Base-by-base conservation (phyloP, 2,113 vertebrate species). In the Eptesicus fuscus region DNA sequence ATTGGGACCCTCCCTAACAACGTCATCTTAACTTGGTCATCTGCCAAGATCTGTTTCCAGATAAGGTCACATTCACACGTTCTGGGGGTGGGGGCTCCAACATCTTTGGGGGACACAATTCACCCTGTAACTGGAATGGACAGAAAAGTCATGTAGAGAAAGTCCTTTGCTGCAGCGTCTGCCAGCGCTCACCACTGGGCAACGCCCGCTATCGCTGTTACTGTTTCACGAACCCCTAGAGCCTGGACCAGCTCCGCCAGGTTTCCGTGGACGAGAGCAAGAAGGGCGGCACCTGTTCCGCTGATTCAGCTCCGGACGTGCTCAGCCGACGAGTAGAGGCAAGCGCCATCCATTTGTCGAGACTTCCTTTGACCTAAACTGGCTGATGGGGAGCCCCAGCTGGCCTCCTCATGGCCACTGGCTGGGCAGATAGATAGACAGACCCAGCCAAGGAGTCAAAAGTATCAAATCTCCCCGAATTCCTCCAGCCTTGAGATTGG, bases 161-260 rank as follows among this genome's bases (percentile, higher is more conserved):
- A 18, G 30, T 23, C 28, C 56, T 86, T 80, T 30, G 47, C 37
- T 25, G 22, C 10, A 28, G 47, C 28, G 1, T 22, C 70, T 40
- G 18, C 12, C 9, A 4, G 14, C 9, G 8, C 89, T n/a, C 17
- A 47, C 18, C 47, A 20, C 1, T 11, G 1, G 1, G 28, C 35
- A 6, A 9, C 1, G 0, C 16, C 17, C 4, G 3, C 9, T 7
- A 0, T 35, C 0, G 22, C 59, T 12, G 1, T 28, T 28, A 14
- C 30, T 56, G 53, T 25, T n/a, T n/a, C 8, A 9, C 0, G 1
- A 44, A n/a, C 23, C 1, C 3, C 1, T 5, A 87, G 83, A 32
- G 1, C 3, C 1, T 5, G 82, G 83, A 32, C 32, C 37, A 32
- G 47, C 35, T 9, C 22, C 18, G 3, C 20, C 49, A 12, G 49